Percentiles rank a stretch among this genome's conserved stretches.
Conservation (phyloP, 1,140 invertebrate species). For the Rhyzopertha dominica region DNA sequence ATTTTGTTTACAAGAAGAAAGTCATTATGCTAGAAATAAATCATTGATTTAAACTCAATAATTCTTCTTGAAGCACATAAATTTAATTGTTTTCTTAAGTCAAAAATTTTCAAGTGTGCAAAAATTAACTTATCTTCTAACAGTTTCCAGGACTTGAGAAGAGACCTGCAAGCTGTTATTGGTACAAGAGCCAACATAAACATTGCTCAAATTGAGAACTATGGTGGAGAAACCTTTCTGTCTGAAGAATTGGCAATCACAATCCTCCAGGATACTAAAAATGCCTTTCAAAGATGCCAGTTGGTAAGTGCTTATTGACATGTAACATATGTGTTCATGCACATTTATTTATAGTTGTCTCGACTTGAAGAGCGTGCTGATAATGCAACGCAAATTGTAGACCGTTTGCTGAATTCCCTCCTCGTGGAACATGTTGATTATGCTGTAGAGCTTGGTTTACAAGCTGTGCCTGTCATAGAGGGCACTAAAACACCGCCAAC, state of each 20-base stretch:
- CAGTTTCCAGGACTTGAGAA: constrained; percentile 85
- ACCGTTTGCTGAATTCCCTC: constrained; percentile 80
- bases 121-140: constrained; percentile 13
- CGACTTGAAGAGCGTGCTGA: constrained; percentile 68
- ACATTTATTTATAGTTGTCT: constrained; percentile 62
- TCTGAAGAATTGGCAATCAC: constrained; percentile 95
- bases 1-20: too few species aligned
- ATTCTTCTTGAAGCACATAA: constrained; percentile 2
- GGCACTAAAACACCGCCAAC: constrained; percentile 68
- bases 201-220: constrained; percentile 90
- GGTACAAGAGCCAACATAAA: constrained; percentile 88
- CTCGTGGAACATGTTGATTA: constrained; percentile 94
- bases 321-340: constrained; percentile 44
- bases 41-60: not conserved
- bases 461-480: constrained; percentile 87
- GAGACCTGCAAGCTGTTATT: constrained; percentile 91
- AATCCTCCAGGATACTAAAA: constrained; percentile 86
- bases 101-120: not conserved
- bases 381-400: constrained; percentile 82
- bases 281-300: constrained; percentile 84
- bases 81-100: not conserved
- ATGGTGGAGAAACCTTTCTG: constrained; percentile 94
- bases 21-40: too few species aligned
- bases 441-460: constrained; percentile 88
- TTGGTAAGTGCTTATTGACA: constrained; percentile 51